Percentiles rank a stretch among this genome's conserved stretches.
Conservation (phyloP, 2,113 vertebrate species). For the Argyrosomus japonicus region DNA sequence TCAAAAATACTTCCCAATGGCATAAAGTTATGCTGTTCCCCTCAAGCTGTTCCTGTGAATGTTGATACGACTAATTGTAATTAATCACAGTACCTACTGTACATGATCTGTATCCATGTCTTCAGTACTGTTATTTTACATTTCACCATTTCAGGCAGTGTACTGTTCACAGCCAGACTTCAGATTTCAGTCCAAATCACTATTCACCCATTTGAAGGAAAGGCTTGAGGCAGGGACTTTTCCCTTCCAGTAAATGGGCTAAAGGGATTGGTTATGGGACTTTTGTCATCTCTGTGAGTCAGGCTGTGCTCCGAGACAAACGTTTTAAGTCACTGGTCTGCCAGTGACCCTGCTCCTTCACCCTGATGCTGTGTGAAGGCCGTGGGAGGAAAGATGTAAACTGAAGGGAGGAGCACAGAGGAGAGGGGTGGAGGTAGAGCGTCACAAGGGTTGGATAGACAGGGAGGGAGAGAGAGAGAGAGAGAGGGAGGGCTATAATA, state of each 20-base stretch:
- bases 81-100: neutral
- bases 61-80: neutral
- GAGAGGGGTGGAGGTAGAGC: slow-evolving; percentile 27
- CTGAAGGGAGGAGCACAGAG: slow-evolving; percentile 22
- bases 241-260: slow-evolving; percentile 33
- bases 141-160: neutral
- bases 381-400: slow-evolving; percentile 41
- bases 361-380: slow-evolving; percentile 51
- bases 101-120: neutral
- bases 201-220: slow-evolving; percentile 9
- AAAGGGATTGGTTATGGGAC: slow-evolving; percentile 59
- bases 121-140: neutral
- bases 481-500: slow-evolving; percentile 44
- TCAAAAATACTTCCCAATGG: neutral
- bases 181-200: slow-evolving; percentile 7
- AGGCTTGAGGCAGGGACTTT: slow-evolving; percentile 13
- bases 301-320: slow-evolving; percentile 30
- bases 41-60: neutral
- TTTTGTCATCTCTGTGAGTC: slow-evolving; percentile 50
- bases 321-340: slow-evolving; percentile 42
- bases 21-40: neutral
- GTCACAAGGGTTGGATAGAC: slow-evolving; percentile 4
- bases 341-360: slow-evolving; percentile 36
- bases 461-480: slow-evolving; percentile 3
- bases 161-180: neutral